Evolutionary conservation across 1,140 invertebrate genomes (phyloP).

Genomic region (Oryzaephilus surinamensis): DNA sequence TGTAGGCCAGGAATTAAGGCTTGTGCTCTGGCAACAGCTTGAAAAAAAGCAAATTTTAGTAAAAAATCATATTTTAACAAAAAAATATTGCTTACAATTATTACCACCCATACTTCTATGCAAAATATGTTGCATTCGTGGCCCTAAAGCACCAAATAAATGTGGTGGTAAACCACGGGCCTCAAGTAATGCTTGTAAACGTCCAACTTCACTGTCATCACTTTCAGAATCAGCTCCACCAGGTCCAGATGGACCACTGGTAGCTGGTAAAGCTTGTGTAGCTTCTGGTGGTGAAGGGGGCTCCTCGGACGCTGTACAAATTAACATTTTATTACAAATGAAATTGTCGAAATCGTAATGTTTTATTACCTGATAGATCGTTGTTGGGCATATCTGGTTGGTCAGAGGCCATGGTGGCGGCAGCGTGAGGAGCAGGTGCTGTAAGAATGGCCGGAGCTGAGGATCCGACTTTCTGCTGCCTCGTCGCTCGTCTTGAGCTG

Average conservation of each 20-base stretch:
- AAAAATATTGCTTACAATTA: slow-evolving; percentile 47
- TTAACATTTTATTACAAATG: neutral
- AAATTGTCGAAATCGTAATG: slow-evolving; percentile 3
- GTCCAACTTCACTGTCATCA: slow-evolving; percentile 83
- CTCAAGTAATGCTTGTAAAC: slow-evolving; percentile 83
- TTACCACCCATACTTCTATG: slow-evolving; percentile 85
- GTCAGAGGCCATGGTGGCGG: slow-evolving; percentile 26
- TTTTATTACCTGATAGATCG: slow-evolving; percentile 30
- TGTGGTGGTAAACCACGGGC: slow-evolving; percentile 90
- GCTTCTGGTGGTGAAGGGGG: slow-evolving; percentile 34
- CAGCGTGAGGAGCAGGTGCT: slow-evolving; percentile 20
- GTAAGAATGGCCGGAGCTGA: slow-evolving; percentile 25
- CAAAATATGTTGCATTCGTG: slow-evolving; percentile 93
- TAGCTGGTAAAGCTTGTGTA: slow-evolving; percentile 27
- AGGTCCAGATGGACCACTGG: slow-evolving; percentile 27
- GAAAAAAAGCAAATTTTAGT: slow-evolving; percentile 25
- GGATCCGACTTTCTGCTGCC: slow-evolving; percentile 30
- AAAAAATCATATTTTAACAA: neutral
- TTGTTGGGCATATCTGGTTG: slow-evolving; percentile 32
- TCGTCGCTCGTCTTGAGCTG: slow-evolving; percentile 23
- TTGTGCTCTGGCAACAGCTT: slow-evolving; percentile 81
- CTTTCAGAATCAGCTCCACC: slow-evolving; percentile 42
- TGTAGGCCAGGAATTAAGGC: slow-evolving; percentile 89
- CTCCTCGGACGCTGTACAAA: slow-evolving; percentile 29
- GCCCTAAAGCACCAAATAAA: slow-evolving; percentile 87